A percentile compares a stretch with the other conserved stretches of the same genome.
phyloP scores from a whole-genome alignment of 1,140 invertebrate genomes.

The Nautilus pompilius region DNA sequence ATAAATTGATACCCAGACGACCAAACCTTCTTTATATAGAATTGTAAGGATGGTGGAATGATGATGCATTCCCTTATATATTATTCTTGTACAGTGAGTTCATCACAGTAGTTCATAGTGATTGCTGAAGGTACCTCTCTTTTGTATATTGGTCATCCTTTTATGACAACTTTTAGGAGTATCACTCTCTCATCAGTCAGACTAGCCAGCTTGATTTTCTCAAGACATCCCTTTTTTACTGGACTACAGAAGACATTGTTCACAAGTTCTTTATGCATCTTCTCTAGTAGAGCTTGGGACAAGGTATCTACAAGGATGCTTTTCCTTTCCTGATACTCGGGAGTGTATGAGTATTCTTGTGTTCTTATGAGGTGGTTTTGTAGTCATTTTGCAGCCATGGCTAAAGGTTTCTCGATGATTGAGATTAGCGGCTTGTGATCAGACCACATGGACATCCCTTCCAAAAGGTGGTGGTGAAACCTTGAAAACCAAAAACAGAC shows the following conservation, averaged over 20 bases:
- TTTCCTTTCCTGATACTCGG: slow-evolving; percentile 13
- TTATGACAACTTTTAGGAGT: neutral
- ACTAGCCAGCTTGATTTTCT: slow-evolving; percentile 3
- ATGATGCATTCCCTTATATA: slow-evolving; percentile 20
- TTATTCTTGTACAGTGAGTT: slow-evolving; percentile 22
- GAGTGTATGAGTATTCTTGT: slow-evolving; percentile 7
- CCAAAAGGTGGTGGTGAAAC: slow-evolving; percentile 18
- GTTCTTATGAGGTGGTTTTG: slow-evolving; percentile 15
- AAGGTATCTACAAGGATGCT: slow-evolving; percentile 5
- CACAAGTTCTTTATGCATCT: neutral
- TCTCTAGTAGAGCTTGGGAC: neutral
- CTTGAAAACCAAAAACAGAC: no score
- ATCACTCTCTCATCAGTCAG: neutral
- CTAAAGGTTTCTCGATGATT: slow-evolving; percentile 19
- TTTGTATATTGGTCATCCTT: slow-evolving; percentile 8
- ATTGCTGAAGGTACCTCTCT: neutral
- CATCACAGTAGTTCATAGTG: slow-evolving; percentile 16
- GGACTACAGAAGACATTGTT: neutral
- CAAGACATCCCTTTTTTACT: neutral
- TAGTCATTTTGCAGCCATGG: slow-evolving; percentile 10
- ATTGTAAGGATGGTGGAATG: slow-evolving; percentile 11
- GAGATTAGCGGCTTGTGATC: slow-evolving; percentile 18
- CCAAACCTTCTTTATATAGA: slow-evolving; percentile 12
- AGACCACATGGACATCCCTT: slow-evolving; percentile 7
- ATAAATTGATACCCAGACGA: slow-evolving; percentile 4